Base-by-base conservation (phyloP, 2,113 vertebrate species). In the Mesitornis unicolor region DNA sequence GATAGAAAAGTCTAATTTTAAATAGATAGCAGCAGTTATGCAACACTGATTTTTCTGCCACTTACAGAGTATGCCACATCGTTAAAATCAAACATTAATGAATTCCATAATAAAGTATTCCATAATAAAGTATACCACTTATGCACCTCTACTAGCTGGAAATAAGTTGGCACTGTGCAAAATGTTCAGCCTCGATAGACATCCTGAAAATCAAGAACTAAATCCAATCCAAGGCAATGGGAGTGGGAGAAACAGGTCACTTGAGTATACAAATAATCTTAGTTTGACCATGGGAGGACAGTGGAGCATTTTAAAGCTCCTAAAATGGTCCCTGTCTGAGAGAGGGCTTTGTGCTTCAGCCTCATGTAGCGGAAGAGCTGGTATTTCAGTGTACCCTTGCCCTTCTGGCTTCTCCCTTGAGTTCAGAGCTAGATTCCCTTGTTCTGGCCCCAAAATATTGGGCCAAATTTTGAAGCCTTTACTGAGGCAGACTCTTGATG, bases 41-140 rank as follows among this genome's bases (percentile, higher is more conserved):
- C 65, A 96, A 87, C 51, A 26, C 47, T 42, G 25, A 57, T 68
- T 97, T 93, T 94, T 81, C 71, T 88, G 24, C 82, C 68, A 79
- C 68, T 90, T 90, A 25, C 22, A 33, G 73, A 84, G 31, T 75
- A n/a, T 76, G 54, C 81, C 70, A 79, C 59, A 68, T 93, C 83
- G 42, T 88, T 92, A 93, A 79, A 92, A 94, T 93, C 61, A 95
- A 92, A 79, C 84, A 92, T 84, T 86, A 95, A 96, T 91, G 90
- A 93, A 81, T 93, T 93, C 43, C 0, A 1, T 87, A 90, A 84
- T 94, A 84, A 92, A 78, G 47, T 89, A 6, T 65, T 60, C 60
- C n/a, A n/a, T n/a, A n/a, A n/a, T n/a, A n/a, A n/a, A n/a, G n/a
- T n/a, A n/a, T 90, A 33, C 53, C 73, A 65, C 43, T 93, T 85